Evolutionary conservation across 2,888 invertebrate genomes (phyloP).

Genomic region (Megamerina dolium): DNA sequence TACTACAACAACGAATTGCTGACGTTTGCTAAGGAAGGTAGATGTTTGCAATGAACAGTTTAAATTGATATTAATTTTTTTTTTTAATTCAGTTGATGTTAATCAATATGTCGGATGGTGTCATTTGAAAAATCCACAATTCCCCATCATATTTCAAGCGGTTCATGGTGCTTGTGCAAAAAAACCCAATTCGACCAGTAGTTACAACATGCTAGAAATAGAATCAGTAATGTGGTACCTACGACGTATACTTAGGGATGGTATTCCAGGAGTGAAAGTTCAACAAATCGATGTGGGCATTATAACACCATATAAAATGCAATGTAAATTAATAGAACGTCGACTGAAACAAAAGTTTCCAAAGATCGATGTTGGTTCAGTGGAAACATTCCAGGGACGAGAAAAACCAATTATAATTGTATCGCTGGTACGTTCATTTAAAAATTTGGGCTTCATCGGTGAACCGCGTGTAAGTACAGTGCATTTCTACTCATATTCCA

Average conservation of each 20-base stretch:
- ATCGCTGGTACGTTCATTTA: conserved; percentile 61
- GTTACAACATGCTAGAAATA: conserved; percentile 55
- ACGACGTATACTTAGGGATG: conserved; percentile 46
- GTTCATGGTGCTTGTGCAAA: conserved; percentile 52
- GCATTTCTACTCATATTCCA: too few relatives aligned
- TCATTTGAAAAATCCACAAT: too few relatives aligned
- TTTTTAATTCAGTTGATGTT: too few relatives aligned
- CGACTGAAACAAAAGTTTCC: conserved; percentile 28
- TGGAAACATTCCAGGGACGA: conserved; percentile 82
- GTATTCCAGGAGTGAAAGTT: conserved; percentile 46
- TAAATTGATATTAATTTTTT: too few relatives aligned
- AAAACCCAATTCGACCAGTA: too few relatives aligned
- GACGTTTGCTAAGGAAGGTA: conserved; percentile 39
- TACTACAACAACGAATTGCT: conserved; percentile 66
- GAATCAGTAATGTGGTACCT: conserved; percentile 55
- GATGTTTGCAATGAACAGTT: too few relatives aligned
- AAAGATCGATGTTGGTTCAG: conserved; percentile 66
- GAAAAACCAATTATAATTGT: conserved; percentile 76
- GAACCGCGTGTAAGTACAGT: conserved; percentile 35
- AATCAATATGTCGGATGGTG: too few relatives aligned
- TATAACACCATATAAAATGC: conserved; percentile 54
- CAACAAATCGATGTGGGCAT: conserved; percentile 53
- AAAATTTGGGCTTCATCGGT: conserved; percentile 37
- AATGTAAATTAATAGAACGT: conserved; percentile 39
- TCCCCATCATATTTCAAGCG: conserved; percentile 58